Evolutionary conservation across 2,797 vertebrate genomes (phyloP).

Genomic region (Pipistrellus nathusii): DNA sequence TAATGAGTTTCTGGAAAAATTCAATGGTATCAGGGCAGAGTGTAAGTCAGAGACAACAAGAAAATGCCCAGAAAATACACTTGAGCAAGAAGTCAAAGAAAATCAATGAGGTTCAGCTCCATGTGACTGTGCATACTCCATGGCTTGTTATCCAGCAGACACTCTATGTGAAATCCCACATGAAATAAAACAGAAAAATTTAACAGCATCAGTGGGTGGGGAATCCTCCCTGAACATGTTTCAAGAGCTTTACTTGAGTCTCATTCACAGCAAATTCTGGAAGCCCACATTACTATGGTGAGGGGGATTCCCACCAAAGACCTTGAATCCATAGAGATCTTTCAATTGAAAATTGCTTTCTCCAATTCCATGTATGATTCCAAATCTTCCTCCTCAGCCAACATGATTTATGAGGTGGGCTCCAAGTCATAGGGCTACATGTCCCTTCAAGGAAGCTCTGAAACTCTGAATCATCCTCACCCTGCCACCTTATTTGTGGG

Average conservation of each 20-base stretch:
- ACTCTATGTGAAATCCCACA: background rate
- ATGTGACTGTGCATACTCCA: background rate
- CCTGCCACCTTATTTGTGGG: background rate
- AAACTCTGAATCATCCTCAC: background rate
- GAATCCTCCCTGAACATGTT: no score
- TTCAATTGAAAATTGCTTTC: background rate
- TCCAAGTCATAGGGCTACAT: background rate
- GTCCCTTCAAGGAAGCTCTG: rapidly evolving
- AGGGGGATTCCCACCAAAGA: background rate
- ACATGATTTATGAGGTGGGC: background rate
- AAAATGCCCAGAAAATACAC: background rate
- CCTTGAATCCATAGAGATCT: background rate
- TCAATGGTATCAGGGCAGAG: background rate
- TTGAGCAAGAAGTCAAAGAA: background rate
- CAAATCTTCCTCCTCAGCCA: background rate
- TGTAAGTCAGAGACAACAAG: background rate
- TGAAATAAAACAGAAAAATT: background rate
- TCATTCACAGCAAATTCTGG: background rate
- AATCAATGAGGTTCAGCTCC: background rate
- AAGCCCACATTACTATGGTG: background rate
- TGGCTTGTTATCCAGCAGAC: no score
- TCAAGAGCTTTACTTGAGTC: background rate
- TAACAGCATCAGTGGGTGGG: background rate
- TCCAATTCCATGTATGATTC: background rate
- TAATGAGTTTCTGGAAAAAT: no score